A percentile compares a stretch with the other conserved stretches of the same genome.
Evolutionary conservation across 2,113 vertebrate genomes (phyloP).

Genomic region (Sapayoa aenigma): DNA sequence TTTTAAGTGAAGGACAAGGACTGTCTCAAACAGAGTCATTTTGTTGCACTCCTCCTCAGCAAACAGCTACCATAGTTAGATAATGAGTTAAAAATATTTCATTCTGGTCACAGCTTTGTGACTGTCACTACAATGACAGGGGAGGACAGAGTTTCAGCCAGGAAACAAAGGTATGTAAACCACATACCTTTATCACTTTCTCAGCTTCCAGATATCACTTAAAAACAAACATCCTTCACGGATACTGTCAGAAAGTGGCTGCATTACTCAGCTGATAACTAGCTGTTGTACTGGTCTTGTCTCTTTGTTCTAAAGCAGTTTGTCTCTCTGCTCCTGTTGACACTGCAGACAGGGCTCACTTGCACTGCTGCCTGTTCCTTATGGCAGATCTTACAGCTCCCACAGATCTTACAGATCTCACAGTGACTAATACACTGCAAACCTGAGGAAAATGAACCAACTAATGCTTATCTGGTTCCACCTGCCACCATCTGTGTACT

Average conservation of each 20-base stretch:
- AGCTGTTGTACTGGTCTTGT: background rate
- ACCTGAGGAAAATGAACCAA: background rate
- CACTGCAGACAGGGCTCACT: background rate
- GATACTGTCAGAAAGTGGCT: background rate
- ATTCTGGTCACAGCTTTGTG: background rate
- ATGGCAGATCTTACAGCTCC: background rate
- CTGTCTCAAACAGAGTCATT: background rate
- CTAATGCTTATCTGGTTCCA: background rate
- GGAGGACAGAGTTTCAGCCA: background rate
- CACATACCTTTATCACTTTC: background rate
- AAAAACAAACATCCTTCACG: background rate
- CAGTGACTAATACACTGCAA: background rate
- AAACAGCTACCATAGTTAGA: background rate
- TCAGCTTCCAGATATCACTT: background rate
- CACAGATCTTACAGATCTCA: background rate
- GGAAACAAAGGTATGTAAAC: background rate
- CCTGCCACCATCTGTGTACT: background rate
- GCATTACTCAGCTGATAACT: background rate
- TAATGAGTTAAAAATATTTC: background rate
- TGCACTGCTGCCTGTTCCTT: background rate
- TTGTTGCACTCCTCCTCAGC: background rate
- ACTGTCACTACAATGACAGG: background rate
- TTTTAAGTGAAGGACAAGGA: background rate
- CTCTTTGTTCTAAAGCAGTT: background rate
- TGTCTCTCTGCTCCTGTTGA: background rate